Evolutionary conservation across 2,113 vertebrate species (phyloP), one percentile per base, ranked within the genome.

Genomic region (Dipodomys merriami): DNA sequence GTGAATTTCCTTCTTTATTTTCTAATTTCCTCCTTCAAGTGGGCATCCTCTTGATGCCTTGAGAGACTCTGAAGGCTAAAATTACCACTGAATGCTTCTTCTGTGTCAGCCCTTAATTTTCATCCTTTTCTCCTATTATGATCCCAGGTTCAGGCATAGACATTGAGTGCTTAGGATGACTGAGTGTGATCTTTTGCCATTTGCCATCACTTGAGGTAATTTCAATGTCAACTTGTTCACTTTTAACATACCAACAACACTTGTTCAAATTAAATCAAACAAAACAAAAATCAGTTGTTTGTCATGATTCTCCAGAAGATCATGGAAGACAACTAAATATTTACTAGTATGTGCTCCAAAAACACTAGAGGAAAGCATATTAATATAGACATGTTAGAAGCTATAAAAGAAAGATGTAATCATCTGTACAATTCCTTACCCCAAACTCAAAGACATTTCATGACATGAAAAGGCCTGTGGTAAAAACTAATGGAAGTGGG

Each of bases 21-120:
- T 88, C 74, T 90, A 83, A 94, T 92, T 96, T 93, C 68, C 83
- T 18, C 71, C 91, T 83, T 64, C 68, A 86, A 82, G 29, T 83
- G 33, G 16, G 19, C 29, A 86, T 91, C 2, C 1, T 80, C 44
- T 29, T 73, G 53, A 93, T 35, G 86, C 18, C 53, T 69, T 90
- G 62, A 95, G 86, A 93, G 46, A 69, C 29, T 49, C 65, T 83
- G 29, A 94, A 53, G 79, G 25, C 22, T 93, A 86, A 93, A 94
- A 96, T 96, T 91, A 91, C 4, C 35, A 90, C 5, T 1, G 13
- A 88, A 72, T 86, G 27, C 29, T 73, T 77, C 65, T 87, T 74
- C 33, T 27, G 18, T 90, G 87, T 91, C 73, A 89, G 5, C 15
- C 46, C 91, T 96, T 97, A 93, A 96, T 95, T 92, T 91, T 44